Conservation (phyloP, 2,797 vertebrate species). For the Selene dorsalis region DNA sequence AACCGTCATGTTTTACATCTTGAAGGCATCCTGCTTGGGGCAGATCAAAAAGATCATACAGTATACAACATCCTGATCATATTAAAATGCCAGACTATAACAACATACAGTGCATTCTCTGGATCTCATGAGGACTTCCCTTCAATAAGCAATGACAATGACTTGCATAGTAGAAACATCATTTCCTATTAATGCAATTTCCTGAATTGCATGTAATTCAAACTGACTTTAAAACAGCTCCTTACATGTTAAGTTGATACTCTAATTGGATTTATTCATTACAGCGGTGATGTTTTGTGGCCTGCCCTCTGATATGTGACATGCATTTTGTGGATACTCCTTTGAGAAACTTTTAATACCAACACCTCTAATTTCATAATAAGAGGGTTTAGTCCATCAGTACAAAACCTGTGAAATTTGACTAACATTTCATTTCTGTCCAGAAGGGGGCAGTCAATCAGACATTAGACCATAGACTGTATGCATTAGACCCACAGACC, state of each 20-base stretch:
- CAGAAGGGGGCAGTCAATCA: slow-evolving; percentile 73
- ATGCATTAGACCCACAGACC: too few relatives aligned
- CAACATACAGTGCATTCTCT: slow-evolving; percentile 13
- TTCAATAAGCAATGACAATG: slow-evolving; percentile 18
- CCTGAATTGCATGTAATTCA: slow-evolving; percentile 44
- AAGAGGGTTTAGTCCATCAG: not conserved
- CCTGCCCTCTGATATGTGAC: not conserved
- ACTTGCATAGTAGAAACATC: slow-evolving; percentile 27
- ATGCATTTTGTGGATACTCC: not conserved
- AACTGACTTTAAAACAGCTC: slow-evolving; percentile 20
- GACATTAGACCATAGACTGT: too few relatives aligned
- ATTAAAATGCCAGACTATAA: slow-evolving; percentile 8
- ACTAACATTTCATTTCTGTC: slow-evolving; percentile 31
- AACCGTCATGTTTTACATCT: slow-evolving; percentile 14
- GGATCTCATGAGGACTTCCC: slow-evolving; percentile 38
- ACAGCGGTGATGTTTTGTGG: not conserved
- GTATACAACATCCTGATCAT: slow-evolving; percentile 12
- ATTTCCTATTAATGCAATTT: slow-evolving; percentile 62
- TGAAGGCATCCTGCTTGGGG: not conserved
- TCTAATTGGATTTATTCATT: not conserved
- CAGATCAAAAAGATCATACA: slow-evolving; percentile 16
- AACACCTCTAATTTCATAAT: not conserved
- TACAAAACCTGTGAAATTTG: not conserved
- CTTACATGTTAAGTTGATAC: not conserved
- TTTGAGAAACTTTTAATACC: not conserved